Evolutionary conservation across 2,888 invertebrate species (phyloP), one percentile per base, ranked within the genome.

Genomic region (Mesochorus sp.): DNA sequence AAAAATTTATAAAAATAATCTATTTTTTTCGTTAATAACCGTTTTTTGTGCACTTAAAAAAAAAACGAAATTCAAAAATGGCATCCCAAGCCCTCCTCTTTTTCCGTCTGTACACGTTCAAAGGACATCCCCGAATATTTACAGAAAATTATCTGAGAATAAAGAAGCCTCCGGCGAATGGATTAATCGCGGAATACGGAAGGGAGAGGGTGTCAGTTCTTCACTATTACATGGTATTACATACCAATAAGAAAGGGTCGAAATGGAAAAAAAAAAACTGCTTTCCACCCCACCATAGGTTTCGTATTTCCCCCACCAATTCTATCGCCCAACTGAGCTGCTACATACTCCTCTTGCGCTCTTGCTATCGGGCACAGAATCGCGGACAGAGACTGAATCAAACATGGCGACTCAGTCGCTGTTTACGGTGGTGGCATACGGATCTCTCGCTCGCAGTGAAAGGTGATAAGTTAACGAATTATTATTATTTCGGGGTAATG

Each of bases 401-500:
- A 89, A 90, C 87, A 90, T 90, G 90, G 90, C 90, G 88, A 88
- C 86, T 88, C 86, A 86, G 88, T 89, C 86, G 88, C 87, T 89
- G 88, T 88, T 88, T 88, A 89, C 88, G 85, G 87, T 85, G 82
- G 83, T 83, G 82, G 84, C 84, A 86, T 85, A 86, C 84, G 83
- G 84, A 82, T 87, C 77, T 82, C 85, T 79, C 83, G 76, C 67
- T 51, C 74, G 64, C 70, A 64, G 81, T 79, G 68, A 37, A 68
- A 82, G 79, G 73, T 83, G n/a, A 80, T 76, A 67, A 75, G 62
- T 83, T 76, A 73, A 78, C 79, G 74, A 82, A 76, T 42, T 51
- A 17, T 14, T 42, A 10, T 53, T 62, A 62, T 82, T 93, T n/a
- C 93, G 94, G 93, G 94, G 94, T 78, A 73, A 92, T 91, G 85